phyloP scores from a whole-genome alignment of 2,888 invertebrate genomes.

The Sesamia inferens region DNA sequence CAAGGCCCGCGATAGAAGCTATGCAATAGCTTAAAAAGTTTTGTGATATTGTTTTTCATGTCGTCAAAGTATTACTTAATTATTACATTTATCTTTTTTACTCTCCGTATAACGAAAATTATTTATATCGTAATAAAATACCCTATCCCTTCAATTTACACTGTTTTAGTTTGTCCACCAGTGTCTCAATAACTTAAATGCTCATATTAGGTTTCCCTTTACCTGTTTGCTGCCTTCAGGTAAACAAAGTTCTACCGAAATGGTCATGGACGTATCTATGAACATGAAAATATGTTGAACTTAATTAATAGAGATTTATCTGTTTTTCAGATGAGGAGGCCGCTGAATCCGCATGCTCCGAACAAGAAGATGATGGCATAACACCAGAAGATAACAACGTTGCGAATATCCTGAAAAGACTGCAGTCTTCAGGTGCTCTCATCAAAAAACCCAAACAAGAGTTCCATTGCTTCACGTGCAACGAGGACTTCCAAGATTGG shows the following conservation, averaged over 20 bases:
- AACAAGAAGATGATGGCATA: constrained; percentile 66
- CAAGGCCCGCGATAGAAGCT: too few relatives aligned
- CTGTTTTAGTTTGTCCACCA: not conserved
- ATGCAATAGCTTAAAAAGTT: too few relatives aligned
- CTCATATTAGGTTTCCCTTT: not conserved
- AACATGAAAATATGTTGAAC: not conserved
- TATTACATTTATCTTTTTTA: too few relatives aligned
- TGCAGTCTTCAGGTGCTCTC: constrained; percentile 74
- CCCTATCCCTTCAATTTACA: too few relatives aligned
- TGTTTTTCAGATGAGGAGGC: constrained; percentile 74
- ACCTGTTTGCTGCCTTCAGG: not conserved
- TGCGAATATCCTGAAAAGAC: constrained; percentile 78
- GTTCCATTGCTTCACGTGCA: constrained; percentile 87
- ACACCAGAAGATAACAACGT: constrained; percentile 74
- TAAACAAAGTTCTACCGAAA: not conserved
- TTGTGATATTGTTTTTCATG: too few relatives aligned
- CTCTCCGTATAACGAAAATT: too few relatives aligned
- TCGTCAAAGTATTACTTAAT: too few relatives aligned
- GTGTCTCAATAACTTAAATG: not conserved
- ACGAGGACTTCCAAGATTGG: constrained; percentile 85
- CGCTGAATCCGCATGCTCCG: constrained; percentile 69
- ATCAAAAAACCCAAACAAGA: constrained; percentile 82
- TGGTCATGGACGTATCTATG: not conserved
- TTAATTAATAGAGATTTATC: constrained; percentile 10
- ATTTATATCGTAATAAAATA: too few relatives aligned